These are phyloP conservation scores for Lota lota DNA, from an alignment of 2,113 vertebrate species.

Conservation along the genomic window DNA sequence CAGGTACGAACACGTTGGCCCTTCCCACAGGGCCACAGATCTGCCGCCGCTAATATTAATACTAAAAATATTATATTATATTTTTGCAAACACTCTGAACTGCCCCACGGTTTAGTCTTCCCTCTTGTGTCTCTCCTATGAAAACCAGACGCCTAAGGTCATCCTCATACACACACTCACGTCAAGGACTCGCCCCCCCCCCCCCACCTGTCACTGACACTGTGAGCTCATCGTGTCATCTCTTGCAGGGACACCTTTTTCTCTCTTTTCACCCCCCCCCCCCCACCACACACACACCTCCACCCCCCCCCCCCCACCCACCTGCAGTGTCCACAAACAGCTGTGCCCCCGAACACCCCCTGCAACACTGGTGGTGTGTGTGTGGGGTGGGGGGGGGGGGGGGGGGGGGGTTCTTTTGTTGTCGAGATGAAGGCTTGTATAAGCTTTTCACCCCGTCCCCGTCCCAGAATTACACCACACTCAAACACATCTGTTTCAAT, in stretches of 20 bases:
- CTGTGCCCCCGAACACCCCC: too few relatives aligned
- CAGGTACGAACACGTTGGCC: constrained; percentile 32
- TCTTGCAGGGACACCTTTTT: too few relatives aligned
- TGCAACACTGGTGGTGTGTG: constrained; percentile 1
- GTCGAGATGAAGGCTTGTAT: too few relatives aligned
- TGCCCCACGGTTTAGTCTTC: too few relatives aligned
- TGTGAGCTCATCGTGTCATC: background rate
- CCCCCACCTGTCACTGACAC: background rate
- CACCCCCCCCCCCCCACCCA: too few relatives aligned
- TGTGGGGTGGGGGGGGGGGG: background rate
- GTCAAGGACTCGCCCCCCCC: background rate
- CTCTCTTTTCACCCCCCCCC: too few relatives aligned
- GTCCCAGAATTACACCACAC: background rate
- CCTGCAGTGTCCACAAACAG: too few relatives aligned
- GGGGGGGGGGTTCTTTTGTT: too few relatives aligned
- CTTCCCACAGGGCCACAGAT: background rate
- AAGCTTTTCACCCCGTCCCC: too few relatives aligned
- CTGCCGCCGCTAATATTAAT: too few relatives aligned
- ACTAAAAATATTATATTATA: background rate
- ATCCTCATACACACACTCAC: background rate
- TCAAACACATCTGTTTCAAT: background rate
- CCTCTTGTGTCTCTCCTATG: too few relatives aligned
- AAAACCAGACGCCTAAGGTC: background rate
- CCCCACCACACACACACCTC: too few relatives aligned
- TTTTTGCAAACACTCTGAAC: background rate